Percentiles rank a stretch among this genome's conserved stretches.
phyloP scores from a whole-genome alignment of 2,113 vertebrate species.

The Pterocles orientalis region DNA sequence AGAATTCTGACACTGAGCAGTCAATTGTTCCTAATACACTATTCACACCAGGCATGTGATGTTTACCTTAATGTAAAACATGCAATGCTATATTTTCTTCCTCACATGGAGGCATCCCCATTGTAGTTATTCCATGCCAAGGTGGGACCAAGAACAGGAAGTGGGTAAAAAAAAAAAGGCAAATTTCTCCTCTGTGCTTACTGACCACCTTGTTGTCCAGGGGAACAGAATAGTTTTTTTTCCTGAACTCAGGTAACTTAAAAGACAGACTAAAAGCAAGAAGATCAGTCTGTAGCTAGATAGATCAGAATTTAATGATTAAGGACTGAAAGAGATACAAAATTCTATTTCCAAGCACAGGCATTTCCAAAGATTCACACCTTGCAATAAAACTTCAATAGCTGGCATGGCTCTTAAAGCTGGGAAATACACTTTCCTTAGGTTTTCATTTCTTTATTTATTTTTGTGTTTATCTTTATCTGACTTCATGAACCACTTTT shows the following conservation, averaged over 20 bases:
- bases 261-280: neutral
- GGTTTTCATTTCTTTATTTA: neutral
- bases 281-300: neutral
- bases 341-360: neutral
- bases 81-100: neutral
- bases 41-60: neutral
- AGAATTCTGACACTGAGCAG: neutral
- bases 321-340: neutral
- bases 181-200: neutral
- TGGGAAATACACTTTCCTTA: neutral
- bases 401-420: neutral
- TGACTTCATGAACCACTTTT: neutral
- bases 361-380: neutral
- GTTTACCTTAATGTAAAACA: neutral
- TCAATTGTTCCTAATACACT: neutral
- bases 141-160: neutral
- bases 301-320: neutral
- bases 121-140: neutral
- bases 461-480: neutral
- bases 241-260: neutral
- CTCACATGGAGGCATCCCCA: neutral
- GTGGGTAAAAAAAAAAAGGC: neutral
- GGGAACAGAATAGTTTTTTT: neutral
- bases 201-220: fast-evolving
- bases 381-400: neutral